Percentiles rank a stretch among this genome's conserved stretches.
phyloP scores from a whole-genome alignment of 2,797 vertebrate species.

The Pyrocephalus nanus region DNA sequence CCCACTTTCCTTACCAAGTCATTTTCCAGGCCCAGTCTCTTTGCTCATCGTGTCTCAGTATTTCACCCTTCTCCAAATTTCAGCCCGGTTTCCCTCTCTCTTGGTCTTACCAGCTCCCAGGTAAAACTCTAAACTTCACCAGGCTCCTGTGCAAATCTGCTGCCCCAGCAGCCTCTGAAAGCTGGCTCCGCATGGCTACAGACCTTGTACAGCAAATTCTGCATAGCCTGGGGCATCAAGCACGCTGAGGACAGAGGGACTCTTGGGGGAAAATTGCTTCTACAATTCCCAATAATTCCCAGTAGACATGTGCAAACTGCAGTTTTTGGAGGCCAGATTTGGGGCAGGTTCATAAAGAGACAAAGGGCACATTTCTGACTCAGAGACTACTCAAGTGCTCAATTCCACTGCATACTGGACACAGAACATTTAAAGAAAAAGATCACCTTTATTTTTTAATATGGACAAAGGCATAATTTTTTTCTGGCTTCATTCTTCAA shows the following conservation, averaged over 20 bases:
- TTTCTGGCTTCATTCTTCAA: neutral
- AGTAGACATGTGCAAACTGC: neutral
- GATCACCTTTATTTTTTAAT: neutral
- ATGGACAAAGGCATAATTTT: neutral
- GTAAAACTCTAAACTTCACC: neutral
- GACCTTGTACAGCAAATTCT: neutral
- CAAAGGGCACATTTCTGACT: neutral
- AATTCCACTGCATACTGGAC: neutral
- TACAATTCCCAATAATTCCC: neutral
- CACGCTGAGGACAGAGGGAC: fast-evolving
- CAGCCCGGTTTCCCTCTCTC: neutral
- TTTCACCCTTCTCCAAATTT: neutral
- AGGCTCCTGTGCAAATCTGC: neutral
- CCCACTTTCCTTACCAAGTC: neutral
- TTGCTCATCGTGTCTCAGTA: neutral
- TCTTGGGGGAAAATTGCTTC: neutral
- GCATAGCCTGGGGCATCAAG: neutral
- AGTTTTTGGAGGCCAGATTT: neutral
- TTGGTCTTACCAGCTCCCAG: neutral
- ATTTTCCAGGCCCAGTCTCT: neutral
- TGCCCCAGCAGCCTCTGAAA: neutral
- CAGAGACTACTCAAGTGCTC: neutral
- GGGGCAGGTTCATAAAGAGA: neutral
- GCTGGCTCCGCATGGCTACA: neutral
- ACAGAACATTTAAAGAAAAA: neutral